A percentile compares a stretch with the other conserved stretches of the same genome.
Evolutionary conservation across 2,113 vertebrate genomes (phyloP).

Genomic region (Xiphophorus couchianus): DNA sequence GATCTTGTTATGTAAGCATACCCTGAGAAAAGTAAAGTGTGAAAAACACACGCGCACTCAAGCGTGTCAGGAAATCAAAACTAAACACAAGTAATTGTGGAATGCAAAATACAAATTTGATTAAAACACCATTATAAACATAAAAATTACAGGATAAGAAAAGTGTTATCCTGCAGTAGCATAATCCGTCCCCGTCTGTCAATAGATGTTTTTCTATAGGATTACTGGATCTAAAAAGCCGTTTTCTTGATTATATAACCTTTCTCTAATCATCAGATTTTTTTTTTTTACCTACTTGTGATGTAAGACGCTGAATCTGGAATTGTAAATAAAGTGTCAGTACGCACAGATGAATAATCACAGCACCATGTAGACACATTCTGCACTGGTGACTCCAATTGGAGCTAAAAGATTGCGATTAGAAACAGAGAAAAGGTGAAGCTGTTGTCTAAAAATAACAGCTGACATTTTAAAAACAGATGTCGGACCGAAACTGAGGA

Average conservation of each 20-base stretch:
- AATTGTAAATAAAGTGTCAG: background rate
- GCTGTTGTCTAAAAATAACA: no score
- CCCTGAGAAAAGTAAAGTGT: slow-evolving; percentile 67
- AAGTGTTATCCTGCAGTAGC: slow-evolving; percentile 10
- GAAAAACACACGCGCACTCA: background rate
- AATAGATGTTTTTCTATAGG: slow-evolving; percentile 7
- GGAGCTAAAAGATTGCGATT: background rate
- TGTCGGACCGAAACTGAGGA: no score
- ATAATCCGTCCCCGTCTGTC: slow-evolving; percentile 5
- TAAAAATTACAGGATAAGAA: slow-evolving; percentile 14
- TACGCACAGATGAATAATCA: background rate
- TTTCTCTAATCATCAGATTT: background rate
- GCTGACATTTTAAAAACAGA: no score
- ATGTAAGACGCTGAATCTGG: background rate
- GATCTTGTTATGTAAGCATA: slow-evolving; percentile 30
- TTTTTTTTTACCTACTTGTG: background rate
- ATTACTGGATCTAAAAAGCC: slow-evolving; percentile 12
- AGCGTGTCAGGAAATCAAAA: slow-evolving; percentile 7
- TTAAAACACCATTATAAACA: slow-evolving; percentile 10
- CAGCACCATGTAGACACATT: background rate
- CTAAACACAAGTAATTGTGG: slow-evolving; percentile 6
- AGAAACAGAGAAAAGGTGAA: background rate
- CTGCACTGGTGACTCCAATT: background rate
- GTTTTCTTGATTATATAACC: no score
- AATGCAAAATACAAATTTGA: slow-evolving; percentile 26